phyloP scores from a whole-genome alignment of 53 echinoderm and acorn worm species.

The Holothuria scabra region DNA sequence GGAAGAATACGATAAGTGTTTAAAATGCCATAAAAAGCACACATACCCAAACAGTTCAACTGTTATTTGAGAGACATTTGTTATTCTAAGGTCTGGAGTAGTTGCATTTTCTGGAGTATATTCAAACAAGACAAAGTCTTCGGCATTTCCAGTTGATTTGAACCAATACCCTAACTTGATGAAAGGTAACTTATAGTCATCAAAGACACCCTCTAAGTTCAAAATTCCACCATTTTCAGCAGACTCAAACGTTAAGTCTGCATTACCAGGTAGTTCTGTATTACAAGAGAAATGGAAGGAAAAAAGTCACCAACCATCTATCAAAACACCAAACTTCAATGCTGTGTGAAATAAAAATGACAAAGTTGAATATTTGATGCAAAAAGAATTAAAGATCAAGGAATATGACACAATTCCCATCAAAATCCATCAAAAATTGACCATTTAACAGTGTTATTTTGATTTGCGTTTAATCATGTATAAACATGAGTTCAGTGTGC shows the following conservation, averaged over 20 bases:
- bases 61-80: conserved; percentile 6
- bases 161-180: conserved; percentile 34
- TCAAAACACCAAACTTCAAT: too few relatives aligned
- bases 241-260: conserved; percentile 19
- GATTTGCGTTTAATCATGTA: too few relatives aligned
- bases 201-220: not conserved
- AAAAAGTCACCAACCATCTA: too few relatives aligned
- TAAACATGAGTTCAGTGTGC: too few relatives aligned
- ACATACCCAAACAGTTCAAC: conserved; percentile 24
- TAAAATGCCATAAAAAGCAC: too few relatives aligned
- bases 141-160: conserved; percentile 7
- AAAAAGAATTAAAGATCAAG: too few relatives aligned
- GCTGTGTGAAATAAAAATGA: too few relatives aligned
- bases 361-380: too few relatives aligned
- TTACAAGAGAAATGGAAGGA: not conserved
- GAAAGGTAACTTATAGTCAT: not conserved
- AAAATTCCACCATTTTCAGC: not conserved
- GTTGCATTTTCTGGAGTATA: conserved; percentile 5
- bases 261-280: conserved; percentile 27
- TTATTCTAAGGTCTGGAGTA: not conserved
- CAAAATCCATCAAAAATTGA: too few relatives aligned
- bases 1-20: too few relatives aligned
- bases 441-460: too few relatives aligned
- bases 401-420: too few relatives aligned
- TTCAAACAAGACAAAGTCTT: conserved; percentile 26